These are phyloP conservation scores for Arctia plantaginis DNA, from an alignment of 2,888 invertebrate species.

Conservation along the genomic window DNA sequence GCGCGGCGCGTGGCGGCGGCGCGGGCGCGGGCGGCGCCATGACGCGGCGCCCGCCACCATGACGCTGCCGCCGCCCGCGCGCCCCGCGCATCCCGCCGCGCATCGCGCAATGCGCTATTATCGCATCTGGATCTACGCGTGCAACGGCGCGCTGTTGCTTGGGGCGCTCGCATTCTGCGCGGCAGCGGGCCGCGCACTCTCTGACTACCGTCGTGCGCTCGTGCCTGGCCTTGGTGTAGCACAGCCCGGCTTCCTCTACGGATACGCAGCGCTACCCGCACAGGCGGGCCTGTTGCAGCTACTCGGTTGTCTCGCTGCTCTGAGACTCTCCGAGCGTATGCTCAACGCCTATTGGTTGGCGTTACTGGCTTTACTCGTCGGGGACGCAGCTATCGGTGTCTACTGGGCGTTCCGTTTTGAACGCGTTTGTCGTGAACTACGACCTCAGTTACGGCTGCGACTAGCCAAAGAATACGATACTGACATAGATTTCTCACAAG, in stretches of 20 bases:
- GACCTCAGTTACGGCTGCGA: conserved; percentile 88
- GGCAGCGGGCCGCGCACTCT: conserved; percentile 90
- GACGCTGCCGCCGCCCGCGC: conserved; percentile 87
- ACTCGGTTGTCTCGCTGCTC: conserved; percentile 93
- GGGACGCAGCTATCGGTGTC: conserved; percentile 93
- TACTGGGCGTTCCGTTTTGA: conserved; percentile 95
- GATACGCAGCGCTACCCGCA: conserved; percentile 92
- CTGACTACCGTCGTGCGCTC: conserved; percentile 90
- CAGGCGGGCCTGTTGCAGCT: conserved; percentile 90
- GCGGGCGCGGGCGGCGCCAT: conserved; percentile 86
- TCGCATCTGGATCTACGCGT: conserved; percentile 96
- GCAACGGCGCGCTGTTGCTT: conserved; percentile 94
- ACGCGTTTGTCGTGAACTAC: conserved; percentile 90
- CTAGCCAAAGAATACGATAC: conserved; percentile 90
- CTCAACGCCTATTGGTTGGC: conserved; percentile 95
- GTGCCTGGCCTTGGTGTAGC: conserved; percentile 91
- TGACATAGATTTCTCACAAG: conserved; percentile 90
- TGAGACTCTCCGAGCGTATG: conserved; percentile 92
- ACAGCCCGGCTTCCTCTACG: conserved; percentile 94
- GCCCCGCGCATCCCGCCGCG: conserved; percentile 84
- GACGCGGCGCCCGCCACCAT: conserved; percentile 86
- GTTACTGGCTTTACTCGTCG: conserved; percentile 91
- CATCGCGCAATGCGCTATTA: conserved; percentile 91
- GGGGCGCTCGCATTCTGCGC: conserved; percentile 93
- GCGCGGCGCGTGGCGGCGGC: conserved; percentile 86